Evolutionary conservation across 1,140 invertebrate genomes (phyloP), one percentile per base, ranked within the genome.

Genomic region (Myzus persicae): DNA sequence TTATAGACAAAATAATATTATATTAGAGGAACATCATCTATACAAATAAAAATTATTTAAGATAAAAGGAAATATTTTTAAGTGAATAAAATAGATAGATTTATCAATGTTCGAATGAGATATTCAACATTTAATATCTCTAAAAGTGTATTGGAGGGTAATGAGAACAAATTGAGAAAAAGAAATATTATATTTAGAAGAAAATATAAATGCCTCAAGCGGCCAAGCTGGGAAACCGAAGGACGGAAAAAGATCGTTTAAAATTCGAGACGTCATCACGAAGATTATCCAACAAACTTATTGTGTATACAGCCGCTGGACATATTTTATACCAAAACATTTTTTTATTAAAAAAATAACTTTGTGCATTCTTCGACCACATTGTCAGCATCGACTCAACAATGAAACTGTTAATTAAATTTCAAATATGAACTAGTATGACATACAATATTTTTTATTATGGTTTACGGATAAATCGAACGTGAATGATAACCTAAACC

Each of bases 301-400:
- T 26, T 40, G 38, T 40, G 24, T 84, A 40, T 24, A 84, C 20
- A 84, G 82, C 38, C 82, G 9, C 38, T 26, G 82, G 82, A 42
- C 9, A 40, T n/a, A n/a, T n/a, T 84, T 84, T 42, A 84, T 26
- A 40, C 22, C 9, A 84, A 42, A 42, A 84, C 22, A 82, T 38
- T 82, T 82, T 54, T 82, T 82, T 82, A 82, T 82, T 84, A 84
- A 42, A 84, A 40, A 40, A 42, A 84, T 84, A 84, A 40, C 24
- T 84, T 40, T 40, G 24, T 24, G 82, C 24, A 40, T 26, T 40
- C 82, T 84, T 14, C 8, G 26, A 1, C 81, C 0, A 38, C 20
- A 22, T 82, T 82, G 36, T 38, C 18, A 76, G 31, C 59, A 82
- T 82, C 6, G 6, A 38, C 67, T 8, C 20, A n/a, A 82, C n/a